phyloP scores from a whole-genome alignment of 2,113 vertebrate genomes.

The Ammodytes marinus region DNA sequence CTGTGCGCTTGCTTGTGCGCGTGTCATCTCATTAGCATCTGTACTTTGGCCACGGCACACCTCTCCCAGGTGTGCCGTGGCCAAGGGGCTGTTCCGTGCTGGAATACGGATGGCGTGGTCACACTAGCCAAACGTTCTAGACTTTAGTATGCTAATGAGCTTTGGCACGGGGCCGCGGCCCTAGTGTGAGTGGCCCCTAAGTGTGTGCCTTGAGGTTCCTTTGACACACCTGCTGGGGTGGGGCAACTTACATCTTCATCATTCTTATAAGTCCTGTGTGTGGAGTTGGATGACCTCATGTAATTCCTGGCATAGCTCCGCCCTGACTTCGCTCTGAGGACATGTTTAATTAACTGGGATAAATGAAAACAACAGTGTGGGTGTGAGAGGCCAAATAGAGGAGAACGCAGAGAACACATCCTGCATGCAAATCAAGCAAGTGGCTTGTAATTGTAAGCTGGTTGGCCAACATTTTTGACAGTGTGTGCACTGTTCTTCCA shows the following conservation, averaged over 20 bases:
- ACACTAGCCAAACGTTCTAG: too few species aligned
- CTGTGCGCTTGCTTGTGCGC: too few species aligned
- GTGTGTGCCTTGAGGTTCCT: not conserved
- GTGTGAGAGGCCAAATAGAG: not conserved
- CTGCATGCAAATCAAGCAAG: conserved; percentile 5
- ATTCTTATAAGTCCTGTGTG: not conserved
- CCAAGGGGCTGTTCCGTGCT: too few species aligned
- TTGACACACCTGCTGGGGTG: conserved; percentile 23
- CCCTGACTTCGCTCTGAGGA: conserved; percentile 9
- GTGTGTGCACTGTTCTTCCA: not conserved
- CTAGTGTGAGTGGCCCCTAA: too few species aligned
- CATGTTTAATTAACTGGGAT: conserved; percentile 24
- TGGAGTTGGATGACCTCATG: not conserved
- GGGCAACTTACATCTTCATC: conserved; percentile 19
- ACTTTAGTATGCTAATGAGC: too few species aligned
- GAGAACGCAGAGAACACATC: not conserved
- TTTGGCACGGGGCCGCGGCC: too few species aligned
- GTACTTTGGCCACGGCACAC: too few species aligned
- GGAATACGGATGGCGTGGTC: too few species aligned
- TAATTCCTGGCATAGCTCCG: conserved; percentile 12
- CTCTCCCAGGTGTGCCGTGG: too few species aligned
- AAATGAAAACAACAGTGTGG: conserved; percentile 15
- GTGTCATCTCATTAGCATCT: too few species aligned
- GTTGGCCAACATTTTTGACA: not conserved
- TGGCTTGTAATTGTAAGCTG: conserved; percentile 17